Base-by-base conservation (phyloP, 2,797 vertebrate genomes). In the Sebastes paucispinis region DNA sequence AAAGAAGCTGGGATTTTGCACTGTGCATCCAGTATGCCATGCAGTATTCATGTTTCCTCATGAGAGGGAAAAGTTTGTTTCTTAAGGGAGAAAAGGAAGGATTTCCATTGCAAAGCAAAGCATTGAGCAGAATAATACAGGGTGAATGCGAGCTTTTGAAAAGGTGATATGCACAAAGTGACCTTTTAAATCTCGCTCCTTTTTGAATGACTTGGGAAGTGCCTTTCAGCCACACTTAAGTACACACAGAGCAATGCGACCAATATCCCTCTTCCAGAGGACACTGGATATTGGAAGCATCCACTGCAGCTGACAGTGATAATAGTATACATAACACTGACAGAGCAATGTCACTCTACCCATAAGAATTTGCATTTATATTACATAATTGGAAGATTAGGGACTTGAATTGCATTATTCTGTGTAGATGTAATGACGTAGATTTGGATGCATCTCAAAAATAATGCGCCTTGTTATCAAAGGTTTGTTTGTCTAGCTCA, bases 101-200 rank as follows among this genome's bases (percentile, higher is more conserved):
- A 89, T 92, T 93, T 92, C 83, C 81, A 90, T 87, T 81, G 85
- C 87, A 91, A 91, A 88, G 90, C 77, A 82, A 88, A 81, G 81
- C 64, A 76, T 59, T 81, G 88, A 81, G 83, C 69, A 84, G 86
- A 84, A 90, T 91, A 91, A 90, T 88, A 71, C 66, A 43, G 47
- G 84, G n/a, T 85, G 81, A 84, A 87, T 84, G 73, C 71, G 76
- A 47, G 83, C 63, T 81, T 86, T 92, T 90, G 88, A 91, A 91
- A 93, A 88, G 82, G 85, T 82, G 89, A 90, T 88, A 84, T 87
- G 82, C 80, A 86, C 79, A 84, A 71, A 79, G 67, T 91, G 90
- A 93, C 92, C 93, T 93, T 93, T 94, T 91, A 88, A 89, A 86
- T 69, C 73, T 59, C 63, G 4, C 67, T 81, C 59, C 34, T 84